phyloP scores from a whole-genome alignment of 2,888 invertebrate species.

The Labia minor region DNA sequence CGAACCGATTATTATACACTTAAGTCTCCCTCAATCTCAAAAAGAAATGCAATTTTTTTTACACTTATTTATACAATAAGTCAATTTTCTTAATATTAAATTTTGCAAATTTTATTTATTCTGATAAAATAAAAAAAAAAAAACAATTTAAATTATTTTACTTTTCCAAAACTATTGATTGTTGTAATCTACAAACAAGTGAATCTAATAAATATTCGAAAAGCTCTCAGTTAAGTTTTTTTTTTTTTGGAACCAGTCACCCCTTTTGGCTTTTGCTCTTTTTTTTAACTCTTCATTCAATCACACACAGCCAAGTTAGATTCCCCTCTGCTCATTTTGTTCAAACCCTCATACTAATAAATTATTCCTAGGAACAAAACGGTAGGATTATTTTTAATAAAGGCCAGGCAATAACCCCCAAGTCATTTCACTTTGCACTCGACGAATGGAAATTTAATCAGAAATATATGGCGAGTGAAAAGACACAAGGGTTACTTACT shows the following conservation, averaged over 20 bases:
- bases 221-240: not conserved
- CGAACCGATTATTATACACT: no score
- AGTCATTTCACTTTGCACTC: constrained; percentile 13
- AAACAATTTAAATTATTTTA: no score
- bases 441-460: constrained; percentile 8
- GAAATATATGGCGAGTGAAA: constrained; percentile 7
- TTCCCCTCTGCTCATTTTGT: constrained; percentile 5
- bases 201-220: constrained; percentile 2
- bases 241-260: not conserved
- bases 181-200: not conserved
- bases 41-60: no score
- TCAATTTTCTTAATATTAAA: no score
- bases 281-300: constrained; percentile 7
- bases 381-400: constrained; percentile 13
- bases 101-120: no score
- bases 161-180: not conserved
- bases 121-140: no score
- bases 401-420: constrained; percentile 9
- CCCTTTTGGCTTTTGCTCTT: constrained; percentile 13
- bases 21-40: no score
- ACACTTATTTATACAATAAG: no score
- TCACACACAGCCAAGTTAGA: not conserved
- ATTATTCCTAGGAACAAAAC: constrained; percentile 13
- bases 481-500: constrained; percentile 9
- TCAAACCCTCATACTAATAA: constrained; percentile 4